Conservation (phyloP, 2,888 invertebrate genomes). For the Agrochola macilenta region DNA sequence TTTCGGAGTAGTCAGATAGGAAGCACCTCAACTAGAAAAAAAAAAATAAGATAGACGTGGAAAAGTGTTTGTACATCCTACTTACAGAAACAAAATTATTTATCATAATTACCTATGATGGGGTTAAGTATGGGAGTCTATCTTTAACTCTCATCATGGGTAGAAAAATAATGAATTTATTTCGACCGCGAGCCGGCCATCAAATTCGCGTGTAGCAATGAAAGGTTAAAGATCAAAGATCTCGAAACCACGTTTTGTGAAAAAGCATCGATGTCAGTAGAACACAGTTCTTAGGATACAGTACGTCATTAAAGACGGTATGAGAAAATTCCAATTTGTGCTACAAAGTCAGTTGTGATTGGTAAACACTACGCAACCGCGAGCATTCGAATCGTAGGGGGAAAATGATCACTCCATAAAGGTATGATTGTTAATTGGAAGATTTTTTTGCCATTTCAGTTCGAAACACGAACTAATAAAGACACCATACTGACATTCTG, state of each 20-base stretch:
- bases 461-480: slow-evolving; percentile 33
- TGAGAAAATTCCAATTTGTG: slow-evolving; percentile 59
- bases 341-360: slow-evolving; percentile 50
- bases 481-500: slow-evolving; percentile 26
- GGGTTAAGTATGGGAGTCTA: not conserved
- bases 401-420: slow-evolving; percentile 39
- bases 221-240: slow-evolving; percentile 45
- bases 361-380: slow-evolving; percentile 46
- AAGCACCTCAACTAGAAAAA: too few species aligned
- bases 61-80: too few species aligned
- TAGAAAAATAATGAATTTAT: not conserved
- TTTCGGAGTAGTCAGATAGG: too few species aligned
- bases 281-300: slow-evolving; percentile 46
- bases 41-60: too few species aligned
- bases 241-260: slow-evolving; percentile 50
- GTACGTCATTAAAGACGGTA: slow-evolving; percentile 55
- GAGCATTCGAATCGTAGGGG: slow-evolving; percentile 26
- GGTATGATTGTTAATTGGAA: slow-evolving; percentile 40
- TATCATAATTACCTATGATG: not conserved
- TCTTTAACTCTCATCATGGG: not conserved
- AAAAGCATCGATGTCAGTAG: slow-evolving; percentile 61
- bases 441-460: slow-evolving; percentile 36
- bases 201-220: slow-evolving; percentile 35
- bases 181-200: not conserved
- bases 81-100: too few species aligned